Evolutionary conservation across 1,140 invertebrate species (phyloP), one percentile per base, ranked within the genome.

Genomic region (Apolygus lucorum): DNA sequence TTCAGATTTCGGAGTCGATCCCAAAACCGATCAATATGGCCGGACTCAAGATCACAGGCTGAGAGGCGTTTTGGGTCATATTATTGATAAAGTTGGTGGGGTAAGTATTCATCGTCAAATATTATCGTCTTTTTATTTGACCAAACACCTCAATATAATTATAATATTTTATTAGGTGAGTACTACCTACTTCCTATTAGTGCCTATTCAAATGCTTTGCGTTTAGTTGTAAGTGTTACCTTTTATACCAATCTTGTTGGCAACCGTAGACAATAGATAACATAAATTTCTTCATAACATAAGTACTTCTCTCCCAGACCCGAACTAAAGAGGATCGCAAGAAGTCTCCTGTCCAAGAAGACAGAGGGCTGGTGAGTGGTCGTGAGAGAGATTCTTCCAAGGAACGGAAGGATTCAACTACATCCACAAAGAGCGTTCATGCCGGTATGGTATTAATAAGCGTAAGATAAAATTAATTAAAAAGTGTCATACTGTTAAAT

Each of bases 241-340:
- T n/a, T n/a, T n/a, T n/a, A n/a, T n/a, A n/a, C n/a, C n/a, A n/a
- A n/a, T n/a, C n/a, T n/a, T n/a, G n/a, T n/a, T n/a, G n/a, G n/a
- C n/a, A n/a, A n/a, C n/a, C n/a, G n/a, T n/a, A n/a, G n/a, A n/a
- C n/a, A n/a, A n/a, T n/a, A n/a, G n/a, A n/a, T n/a, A n/a, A n/a
- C n/a, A n/a, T n/a, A n/a, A n/a, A n/a, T n/a, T n/a, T n/a, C n/a
- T n/a, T n/a, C n/a, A n/a, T n/a, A n/a, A n/a, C n/a, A n/a, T n/a
- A n/a, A n/a, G n/a, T n/a, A n/a, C 2, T 71, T 49, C 54, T 72
- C 17, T 72, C 34, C 28, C 49, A 77, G 75, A 76, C 77, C 2
- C 71, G 80, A 26, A 79, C 79, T 1, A 82, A 82, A 67, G 83
- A 83, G 26, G 82, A 84, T 28, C 74, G 82, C 2, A 83, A 82